Conservation (phyloP, 53 echinoderm and acorn worm species). For the Luidia sarsii region DNA sequence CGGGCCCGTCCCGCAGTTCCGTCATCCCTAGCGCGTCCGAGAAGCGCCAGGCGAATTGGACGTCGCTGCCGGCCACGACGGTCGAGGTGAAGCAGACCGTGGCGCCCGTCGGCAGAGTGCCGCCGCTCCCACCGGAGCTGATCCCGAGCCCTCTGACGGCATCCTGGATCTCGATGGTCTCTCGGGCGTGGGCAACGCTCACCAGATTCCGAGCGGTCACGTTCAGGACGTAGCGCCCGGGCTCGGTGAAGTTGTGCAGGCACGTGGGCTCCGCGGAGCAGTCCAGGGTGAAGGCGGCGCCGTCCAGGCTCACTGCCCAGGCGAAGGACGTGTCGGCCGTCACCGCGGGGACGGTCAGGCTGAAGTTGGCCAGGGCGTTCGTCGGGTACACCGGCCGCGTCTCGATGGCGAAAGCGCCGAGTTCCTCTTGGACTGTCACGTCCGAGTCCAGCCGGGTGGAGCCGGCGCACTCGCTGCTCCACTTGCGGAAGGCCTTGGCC, state of each 20-base stretch:
- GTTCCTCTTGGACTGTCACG: slow-evolving; percentile 57
- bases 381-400: slow-evolving; percentile 38
- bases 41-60: slow-evolving; percentile 73
- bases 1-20: slow-evolving; percentile 14
- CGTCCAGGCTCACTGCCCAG: slow-evolving; percentile 47
- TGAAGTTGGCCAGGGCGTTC: slow-evolving; percentile 50
- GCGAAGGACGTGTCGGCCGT: slow-evolving; percentile 50
- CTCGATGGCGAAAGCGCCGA: slow-evolving; percentile 37
- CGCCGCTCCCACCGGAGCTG: not conserved
- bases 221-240: slow-evolving; percentile 59
- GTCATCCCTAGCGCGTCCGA: slow-evolving; percentile 27
- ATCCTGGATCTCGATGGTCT: slow-evolving; percentile 59
- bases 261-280: slow-evolving; percentile 1
- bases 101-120: slow-evolving; percentile 40
- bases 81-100: slow-evolving; percentile 52
- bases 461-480: slow-evolving; percentile 22
- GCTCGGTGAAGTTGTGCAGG: slow-evolving; percentile 52
- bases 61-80: slow-evolving; percentile 49
- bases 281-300: slow-evolving; percentile 20
- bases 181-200: slow-evolving; percentile 30
- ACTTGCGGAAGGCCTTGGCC: slow-evolving; percentile 50
- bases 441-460: slow-evolving; percentile 11
- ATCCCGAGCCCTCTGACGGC: slow-evolving; percentile 42
- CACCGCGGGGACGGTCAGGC: slow-evolving; percentile 31
- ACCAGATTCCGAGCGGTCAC: slow-evolving; percentile 72